Evolutionary conservation across 2,797 vertebrate species (phyloP).

Genomic region (Pteropus rufus): DNA sequence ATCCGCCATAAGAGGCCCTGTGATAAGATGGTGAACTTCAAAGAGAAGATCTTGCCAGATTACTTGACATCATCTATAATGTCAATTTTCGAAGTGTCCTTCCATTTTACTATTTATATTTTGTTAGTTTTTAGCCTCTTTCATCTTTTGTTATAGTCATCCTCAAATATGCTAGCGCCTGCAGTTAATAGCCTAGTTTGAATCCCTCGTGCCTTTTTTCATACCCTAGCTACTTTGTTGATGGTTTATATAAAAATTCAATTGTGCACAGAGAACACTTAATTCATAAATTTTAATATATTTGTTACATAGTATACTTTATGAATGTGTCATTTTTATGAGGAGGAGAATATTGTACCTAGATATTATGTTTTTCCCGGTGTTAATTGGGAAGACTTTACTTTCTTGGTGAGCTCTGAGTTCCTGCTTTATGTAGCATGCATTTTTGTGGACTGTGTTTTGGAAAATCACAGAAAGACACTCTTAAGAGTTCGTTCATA

Average conservation of each 20-base stretch:
- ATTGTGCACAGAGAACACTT: not conserved
- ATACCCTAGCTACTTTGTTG: not conserved
- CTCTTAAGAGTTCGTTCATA: not conserved
- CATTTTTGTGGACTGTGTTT: not conserved
- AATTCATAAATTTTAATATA: not conserved
- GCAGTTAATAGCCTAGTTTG: not conserved
- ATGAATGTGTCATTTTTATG: not conserved
- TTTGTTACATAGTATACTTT: not conserved
- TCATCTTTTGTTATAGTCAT: not conserved
- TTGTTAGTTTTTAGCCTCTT: not conserved
- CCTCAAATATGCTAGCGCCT: not conserved
- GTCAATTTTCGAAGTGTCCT: slow-evolving; percentile 5
- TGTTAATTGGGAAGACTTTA: not conserved
- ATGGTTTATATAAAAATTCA: not conserved
- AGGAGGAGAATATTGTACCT: not conserved
- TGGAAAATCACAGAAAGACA: not conserved
- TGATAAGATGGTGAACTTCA: not conserved
- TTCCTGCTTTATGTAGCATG: not conserved
- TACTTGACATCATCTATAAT: not conserved
- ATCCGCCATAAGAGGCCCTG: no score
- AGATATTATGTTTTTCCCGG: not conserved
- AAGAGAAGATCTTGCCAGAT: not conserved
- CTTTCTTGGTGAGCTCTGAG: not conserved
- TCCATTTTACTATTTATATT: not conserved
- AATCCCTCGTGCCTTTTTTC: not conserved